phyloP scores from a whole-genome alignment of 53 echinoderm and acorn worm genomes.

The Stichopus horrens region DNA sequence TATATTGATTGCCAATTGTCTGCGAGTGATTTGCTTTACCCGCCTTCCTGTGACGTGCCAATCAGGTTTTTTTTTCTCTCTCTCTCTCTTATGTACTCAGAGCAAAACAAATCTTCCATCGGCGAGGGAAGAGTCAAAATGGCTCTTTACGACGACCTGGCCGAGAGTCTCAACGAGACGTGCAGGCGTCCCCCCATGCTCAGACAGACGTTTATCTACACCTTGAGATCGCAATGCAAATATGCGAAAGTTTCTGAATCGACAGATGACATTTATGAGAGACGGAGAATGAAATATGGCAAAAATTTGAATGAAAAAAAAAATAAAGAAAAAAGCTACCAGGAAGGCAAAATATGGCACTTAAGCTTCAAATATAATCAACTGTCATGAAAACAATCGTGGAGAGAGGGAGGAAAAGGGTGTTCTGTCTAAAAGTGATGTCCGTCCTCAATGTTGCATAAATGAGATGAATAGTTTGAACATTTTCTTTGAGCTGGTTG shows the following conservation, averaged over 20 bases:
- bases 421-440: too few species aligned
- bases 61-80: not conserved
- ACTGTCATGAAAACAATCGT: not conserved
- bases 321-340: not conserved
- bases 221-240: not conserved
- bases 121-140: too few species aligned
- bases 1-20: not conserved
- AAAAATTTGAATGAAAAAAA: not conserved
- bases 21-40: not conserved
- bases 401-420: too few species aligned
- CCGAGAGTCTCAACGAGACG: too few species aligned
- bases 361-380: not conserved
- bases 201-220: not conserved
- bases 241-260: not conserved
- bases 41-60: not conserved
- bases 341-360: not conserved
- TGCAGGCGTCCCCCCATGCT: too few species aligned
- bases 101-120: too few species aligned
- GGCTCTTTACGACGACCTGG: too few species aligned
- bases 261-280: not conserved
- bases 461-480: too few species aligned
- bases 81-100: too few species aligned
- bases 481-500: too few species aligned
- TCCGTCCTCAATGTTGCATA: too few species aligned
- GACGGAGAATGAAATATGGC: not conserved